Conservation (phyloP, 2,113 vertebrate genomes). For the Phalacrocorax brasilianus region DNA sequence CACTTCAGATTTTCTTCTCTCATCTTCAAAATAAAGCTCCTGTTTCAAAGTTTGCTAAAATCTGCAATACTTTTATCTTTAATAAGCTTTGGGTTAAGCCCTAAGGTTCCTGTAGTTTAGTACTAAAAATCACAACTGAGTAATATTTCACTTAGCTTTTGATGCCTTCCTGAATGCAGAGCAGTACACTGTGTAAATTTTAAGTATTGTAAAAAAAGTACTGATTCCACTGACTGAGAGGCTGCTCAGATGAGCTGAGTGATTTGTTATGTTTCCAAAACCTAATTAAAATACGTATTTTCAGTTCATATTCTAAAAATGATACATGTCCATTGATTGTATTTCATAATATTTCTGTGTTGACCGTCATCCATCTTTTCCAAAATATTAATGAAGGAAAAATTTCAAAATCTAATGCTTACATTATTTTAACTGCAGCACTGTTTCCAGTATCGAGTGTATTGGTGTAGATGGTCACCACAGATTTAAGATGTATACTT, state of each 20-base stretch:
- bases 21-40: neutral
- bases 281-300: neutral
- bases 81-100: neutral
- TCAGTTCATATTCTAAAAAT: neutral
- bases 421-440: neutral
- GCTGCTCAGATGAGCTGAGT: conserved; percentile 7
- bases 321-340: neutral
- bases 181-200: neutral
- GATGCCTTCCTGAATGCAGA: neutral
- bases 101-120: neutral
- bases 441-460: neutral
- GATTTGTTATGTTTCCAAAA: neutral
- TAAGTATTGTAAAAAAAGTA: neutral
- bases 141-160: neutral
- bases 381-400: neutral
- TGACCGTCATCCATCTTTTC: neutral
- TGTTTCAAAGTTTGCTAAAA: neutral
- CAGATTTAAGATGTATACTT: neutral
- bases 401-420: neutral
- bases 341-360: neutral
- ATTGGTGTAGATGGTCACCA: neutral
- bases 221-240: neutral
- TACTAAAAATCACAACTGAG: neutral
- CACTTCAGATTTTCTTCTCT: neutral
- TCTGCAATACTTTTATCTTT: neutral